phyloP scores from a whole-genome alignment of 2,888 invertebrate species.

The Amblyteles armatorius region DNA sequence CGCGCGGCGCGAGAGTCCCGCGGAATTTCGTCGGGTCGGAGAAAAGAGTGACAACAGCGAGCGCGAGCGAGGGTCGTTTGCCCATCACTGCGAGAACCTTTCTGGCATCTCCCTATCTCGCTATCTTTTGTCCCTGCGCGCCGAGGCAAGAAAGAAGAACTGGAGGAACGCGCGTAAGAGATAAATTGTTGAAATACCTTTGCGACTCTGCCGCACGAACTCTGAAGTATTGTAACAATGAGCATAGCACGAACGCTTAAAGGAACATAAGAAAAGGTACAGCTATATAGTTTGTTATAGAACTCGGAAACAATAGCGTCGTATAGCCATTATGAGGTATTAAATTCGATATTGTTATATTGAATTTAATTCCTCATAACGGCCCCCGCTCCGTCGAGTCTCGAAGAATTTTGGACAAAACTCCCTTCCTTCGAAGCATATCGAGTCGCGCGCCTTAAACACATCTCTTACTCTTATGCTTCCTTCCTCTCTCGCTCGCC shows the following conservation, averaged over 20 bases:
- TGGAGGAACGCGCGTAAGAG: constrained; percentile 28
- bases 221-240: constrained; percentile 30
- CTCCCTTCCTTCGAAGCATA: neutral
- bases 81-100: constrained; percentile 50
- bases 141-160: constrained; percentile 28
- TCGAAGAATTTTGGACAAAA: neutral
- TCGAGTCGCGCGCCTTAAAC: constrained; percentile 14
- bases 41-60: constrained; percentile 39
- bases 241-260: neutral
- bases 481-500: constrained; percentile 50
- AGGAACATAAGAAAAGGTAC: constrained; percentile 10
- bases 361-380: neutral
- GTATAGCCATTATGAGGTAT: neutral
- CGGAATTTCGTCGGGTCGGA: constrained; percentile 55
- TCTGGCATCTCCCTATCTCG: constrained; percentile 55
- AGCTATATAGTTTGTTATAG: neutral
- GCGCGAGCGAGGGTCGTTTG: constrained; percentile 50
- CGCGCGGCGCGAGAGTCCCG: constrained; percentile 35
- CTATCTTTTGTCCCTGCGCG: constrained; percentile 53
- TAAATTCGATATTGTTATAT: neutral
- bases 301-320: neutral
- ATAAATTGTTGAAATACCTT: constrained; percentile 55
- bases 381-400: too few relatives aligned
- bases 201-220: constrained; percentile 21
- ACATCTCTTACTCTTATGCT: constrained; percentile 24